Conservation (phyloP, 2,888 invertebrate genomes). For the Parascotia fuliginaria region DNA sequence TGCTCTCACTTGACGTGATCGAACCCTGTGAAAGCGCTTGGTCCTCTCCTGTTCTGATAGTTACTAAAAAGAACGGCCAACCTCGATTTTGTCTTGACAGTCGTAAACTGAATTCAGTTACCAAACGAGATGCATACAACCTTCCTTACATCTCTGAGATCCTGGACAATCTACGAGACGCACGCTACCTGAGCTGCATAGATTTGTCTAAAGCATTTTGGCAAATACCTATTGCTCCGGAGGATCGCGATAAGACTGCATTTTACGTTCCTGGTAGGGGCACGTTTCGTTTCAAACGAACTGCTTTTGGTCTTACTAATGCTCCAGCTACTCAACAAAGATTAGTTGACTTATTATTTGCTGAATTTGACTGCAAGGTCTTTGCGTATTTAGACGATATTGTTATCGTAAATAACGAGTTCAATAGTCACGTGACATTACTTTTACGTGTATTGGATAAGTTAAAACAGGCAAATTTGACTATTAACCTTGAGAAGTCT, state of each 20-base stretch:
- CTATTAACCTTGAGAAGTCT: constrained; percentile 22
- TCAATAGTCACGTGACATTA: constrained; percentile 34
- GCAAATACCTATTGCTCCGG: background rate
- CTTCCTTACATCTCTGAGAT: no score
- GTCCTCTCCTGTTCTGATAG: no score
- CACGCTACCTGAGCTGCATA: background rate
- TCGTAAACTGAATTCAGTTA: constrained; percentile 22
- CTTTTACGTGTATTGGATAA: constrained; percentile 27
- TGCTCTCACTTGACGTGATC: no score
- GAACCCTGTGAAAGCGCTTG: no score
- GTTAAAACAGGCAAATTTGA: constrained; percentile 28
- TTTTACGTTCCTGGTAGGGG: no score
- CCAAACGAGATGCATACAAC: constrained; percentile 1
- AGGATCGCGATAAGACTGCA: constrained; percentile 1
- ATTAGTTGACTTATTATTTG: no score
- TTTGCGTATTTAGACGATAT: constrained; percentile 20
- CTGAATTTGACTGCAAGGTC: no score
- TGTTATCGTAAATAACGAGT: constrained; percentile 21
- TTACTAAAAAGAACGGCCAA: no score
- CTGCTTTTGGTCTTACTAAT: background rate
- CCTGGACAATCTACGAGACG: no score
- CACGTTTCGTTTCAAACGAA: no score
- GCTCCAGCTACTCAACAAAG: constrained; percentile 29
- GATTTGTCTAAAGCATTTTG: no score
- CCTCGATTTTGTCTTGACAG: constrained; percentile 32